phyloP scores from a whole-genome alignment of 2,797 vertebrate genomes.

The Catostomus latipinnis region DNA sequence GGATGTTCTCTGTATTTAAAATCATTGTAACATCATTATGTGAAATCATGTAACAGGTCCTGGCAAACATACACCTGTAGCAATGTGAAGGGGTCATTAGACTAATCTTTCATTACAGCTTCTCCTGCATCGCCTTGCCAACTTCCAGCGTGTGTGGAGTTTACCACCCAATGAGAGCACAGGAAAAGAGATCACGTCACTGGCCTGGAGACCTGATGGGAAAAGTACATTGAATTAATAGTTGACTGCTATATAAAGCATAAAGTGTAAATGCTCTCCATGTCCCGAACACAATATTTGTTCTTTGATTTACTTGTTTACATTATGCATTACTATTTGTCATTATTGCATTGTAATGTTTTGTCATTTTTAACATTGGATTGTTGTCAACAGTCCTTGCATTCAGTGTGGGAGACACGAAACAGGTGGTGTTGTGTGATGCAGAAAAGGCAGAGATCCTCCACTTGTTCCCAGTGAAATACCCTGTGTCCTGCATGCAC shows the following conservation, averaged over 20 bases:
- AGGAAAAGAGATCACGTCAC: constrained; percentile 93
- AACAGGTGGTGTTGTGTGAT: constrained; percentile 91
- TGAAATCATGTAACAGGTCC: too few relatives aligned
- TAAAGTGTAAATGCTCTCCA: too few relatives aligned
- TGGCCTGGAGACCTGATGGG: constrained; percentile 98
- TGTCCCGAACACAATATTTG: too few relatives aligned
- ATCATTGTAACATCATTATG: too few relatives aligned
- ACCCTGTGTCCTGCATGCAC: constrained; percentile 90
- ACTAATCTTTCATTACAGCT: constrained; percentile 75
- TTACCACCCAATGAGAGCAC: constrained; percentile 93
- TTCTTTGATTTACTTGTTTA: too few relatives aligned
- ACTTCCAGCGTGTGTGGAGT: constrained; percentile 97
- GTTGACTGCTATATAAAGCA: neutral
- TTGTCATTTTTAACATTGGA: constrained; percentile 1
- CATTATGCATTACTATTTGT: neutral
- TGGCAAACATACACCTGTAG: neutral
- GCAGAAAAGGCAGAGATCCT: constrained; percentile 97
- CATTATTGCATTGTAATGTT: neutral
- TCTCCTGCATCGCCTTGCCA: constrained; percentile 94
- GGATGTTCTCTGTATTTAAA: too few relatives aligned
- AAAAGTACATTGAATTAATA: constrained; percentile 85
- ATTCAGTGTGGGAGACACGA: constrained; percentile 94
- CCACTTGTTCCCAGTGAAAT: constrained; percentile 88
- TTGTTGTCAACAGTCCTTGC: constrained; percentile 85
- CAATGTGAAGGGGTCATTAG: neutral